Evolutionary conservation across 2,888 invertebrate species (phyloP), one percentile per base, ranked within the genome.

Genomic region (Drosophila helvetica): DNA sequence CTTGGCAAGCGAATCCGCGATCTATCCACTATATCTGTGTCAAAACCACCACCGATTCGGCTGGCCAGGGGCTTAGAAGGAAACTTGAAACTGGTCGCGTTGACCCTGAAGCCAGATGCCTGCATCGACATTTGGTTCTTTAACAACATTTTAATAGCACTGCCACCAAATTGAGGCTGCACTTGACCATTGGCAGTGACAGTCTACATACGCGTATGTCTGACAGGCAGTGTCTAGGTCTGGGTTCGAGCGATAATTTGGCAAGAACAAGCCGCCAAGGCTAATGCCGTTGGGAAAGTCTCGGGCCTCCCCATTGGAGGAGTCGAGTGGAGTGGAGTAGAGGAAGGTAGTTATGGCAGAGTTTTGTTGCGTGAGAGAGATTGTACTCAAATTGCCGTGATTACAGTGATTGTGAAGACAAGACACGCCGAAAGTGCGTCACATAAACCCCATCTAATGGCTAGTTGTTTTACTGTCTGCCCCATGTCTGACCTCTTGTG

Each of bases 171-270:
- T 62, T 72, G 51, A 52, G 69, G 59, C 48, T 84, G 77, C 83
- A 85, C 87, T 85, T 85, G 87, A 78, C 81, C 83, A 79, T 66
- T 77, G 77, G 68, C 78, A 80, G 78, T 81, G 82, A 75, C 27
- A 77, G 56, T 65, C 46, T 30, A 3, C 30, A 3, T 30, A 4
- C 1, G 30, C 3, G 10, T 10, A 10, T 12, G 3, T 30, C 10
- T 30, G 10, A 1, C 3, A 10, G 9, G 9, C 33, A 33, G 33
- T 33, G 33, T 33, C 33, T 33, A 61, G 55, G 30, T 54, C 61
- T 62, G 46, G 59, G n/a, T n/a, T 7, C 38, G n/a, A 38, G 38
- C 38, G 38, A n/a, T n/a, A 15, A n/a, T 38, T 38, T 38, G 38
- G 38, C 38, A 15, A 38, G 38, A 38, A 38, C 38, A 38, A n/a